These are phyloP conservation scores for Ctenomys sociabilis DNA, from an alignment of 2,113 vertebrate species.

Conservation along the genomic window DNA sequence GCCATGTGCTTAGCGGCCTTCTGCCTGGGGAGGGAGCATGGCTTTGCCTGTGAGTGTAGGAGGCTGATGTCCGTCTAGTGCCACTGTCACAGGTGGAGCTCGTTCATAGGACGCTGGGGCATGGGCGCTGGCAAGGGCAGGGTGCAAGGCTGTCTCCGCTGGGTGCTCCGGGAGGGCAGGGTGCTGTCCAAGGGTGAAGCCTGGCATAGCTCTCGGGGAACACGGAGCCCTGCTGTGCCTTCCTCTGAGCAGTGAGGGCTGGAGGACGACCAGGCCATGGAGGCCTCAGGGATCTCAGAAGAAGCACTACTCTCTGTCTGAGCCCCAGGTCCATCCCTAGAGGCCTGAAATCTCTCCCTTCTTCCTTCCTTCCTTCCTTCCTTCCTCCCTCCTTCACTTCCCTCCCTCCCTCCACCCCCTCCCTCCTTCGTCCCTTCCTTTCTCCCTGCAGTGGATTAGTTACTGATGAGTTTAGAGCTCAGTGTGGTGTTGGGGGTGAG, in stretches of 20 bases:
- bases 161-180: neutral
- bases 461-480: no score
- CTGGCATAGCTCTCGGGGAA: no score
- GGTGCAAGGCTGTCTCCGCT: fast-evolving
- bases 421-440: no score
- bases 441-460: no score
- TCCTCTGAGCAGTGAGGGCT: fast-evolving
- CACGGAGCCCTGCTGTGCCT: neutral
- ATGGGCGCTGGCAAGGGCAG: neutral
- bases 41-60: neutral
- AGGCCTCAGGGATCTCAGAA: neutral
- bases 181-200: neutral
- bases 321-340: neutral
- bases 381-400: no score
- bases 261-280: neutral
- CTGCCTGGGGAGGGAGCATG: neutral
- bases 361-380: no score
- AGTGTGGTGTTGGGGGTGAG: no score
- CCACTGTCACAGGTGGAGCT: neutral
- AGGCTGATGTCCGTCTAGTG: neutral
- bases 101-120: neutral
- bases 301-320: neutral
- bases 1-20: neutral
- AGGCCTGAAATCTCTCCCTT: neutral
- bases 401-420: no score